Conservation (phyloP, 2,797 vertebrate genomes). For the Xyrichtys novacula region DNA sequence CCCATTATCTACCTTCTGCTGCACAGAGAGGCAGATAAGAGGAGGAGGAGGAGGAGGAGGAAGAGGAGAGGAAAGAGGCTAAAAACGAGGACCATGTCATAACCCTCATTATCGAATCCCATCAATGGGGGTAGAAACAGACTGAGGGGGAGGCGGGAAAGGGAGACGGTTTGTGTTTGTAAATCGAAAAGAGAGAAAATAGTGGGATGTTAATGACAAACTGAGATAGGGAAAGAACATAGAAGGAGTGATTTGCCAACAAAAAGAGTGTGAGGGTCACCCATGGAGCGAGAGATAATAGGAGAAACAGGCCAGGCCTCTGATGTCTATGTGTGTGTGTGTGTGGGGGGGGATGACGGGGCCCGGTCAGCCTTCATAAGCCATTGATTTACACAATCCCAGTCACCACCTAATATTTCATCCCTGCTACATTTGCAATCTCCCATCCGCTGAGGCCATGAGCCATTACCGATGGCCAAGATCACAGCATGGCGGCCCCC, state of each 20-base stretch:
- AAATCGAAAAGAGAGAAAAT: constrained; percentile 48
- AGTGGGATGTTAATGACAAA: constrained; percentile 59
- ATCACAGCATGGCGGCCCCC: constrained; percentile 79
- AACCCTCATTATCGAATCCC: constrained; percentile 72
- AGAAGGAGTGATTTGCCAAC: constrained; percentile 64
- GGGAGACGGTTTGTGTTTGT: constrained; percentile 32
- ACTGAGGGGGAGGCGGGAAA: neutral
- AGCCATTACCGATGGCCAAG: constrained; percentile 79
- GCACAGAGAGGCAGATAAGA: constrained; percentile 68
- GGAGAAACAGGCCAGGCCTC: constrained; percentile 49
- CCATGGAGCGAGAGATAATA: constrained; percentile 56
- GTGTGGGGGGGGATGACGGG: constrained; percentile 58
- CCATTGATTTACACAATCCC: constrained; percentile 81
- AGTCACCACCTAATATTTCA: constrained; percentile 79
- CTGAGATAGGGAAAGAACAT: constrained; percentile 42
- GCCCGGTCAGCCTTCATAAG: constrained; percentile 77
- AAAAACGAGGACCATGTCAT: constrained; percentile 66
- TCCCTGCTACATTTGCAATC: constrained; percentile 77
- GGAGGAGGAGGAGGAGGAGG: constrained; percentile 57
- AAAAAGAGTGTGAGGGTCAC: constrained; percentile 54
- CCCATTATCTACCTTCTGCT: constrained; percentile 75
- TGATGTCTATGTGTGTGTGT: constrained; percentile 51
- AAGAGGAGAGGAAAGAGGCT: constrained; percentile 61
- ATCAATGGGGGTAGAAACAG: constrained; percentile 42
- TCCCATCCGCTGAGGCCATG: constrained; percentile 73